Percentiles rank a stretch among this genome's conserved stretches.
Conservation (phyloP, 1,140 invertebrate species). For the Nasonia longicornis region DNA sequence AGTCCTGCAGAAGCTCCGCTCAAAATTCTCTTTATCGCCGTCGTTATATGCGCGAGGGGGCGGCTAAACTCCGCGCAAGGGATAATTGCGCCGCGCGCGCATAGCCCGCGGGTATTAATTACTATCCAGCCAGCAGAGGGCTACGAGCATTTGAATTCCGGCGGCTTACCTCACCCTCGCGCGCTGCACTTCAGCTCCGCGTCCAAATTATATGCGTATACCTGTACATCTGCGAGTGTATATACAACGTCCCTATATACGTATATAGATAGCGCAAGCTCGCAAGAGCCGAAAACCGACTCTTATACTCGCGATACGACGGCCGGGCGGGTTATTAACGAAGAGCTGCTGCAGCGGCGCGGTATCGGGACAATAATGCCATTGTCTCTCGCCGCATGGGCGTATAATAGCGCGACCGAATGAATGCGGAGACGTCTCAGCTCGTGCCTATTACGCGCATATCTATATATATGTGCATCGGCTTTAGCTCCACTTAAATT, state of each 20-base stretch:
- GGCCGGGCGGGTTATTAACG: conserved; percentile 44
- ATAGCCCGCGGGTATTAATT: conserved; percentile 35
- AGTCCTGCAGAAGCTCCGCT: background rate
- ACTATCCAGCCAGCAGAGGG: conserved; percentile 1
- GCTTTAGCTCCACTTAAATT: background rate
- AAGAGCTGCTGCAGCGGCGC: conserved; percentile 11
- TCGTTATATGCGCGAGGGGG: background rate
- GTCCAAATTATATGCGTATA: conserved; percentile 18
- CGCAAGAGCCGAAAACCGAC: background rate
- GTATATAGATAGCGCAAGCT: background rate
- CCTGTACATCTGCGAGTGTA: background rate
- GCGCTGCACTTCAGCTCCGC: background rate
- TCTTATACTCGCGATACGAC: background rate
- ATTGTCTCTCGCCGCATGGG: conserved; percentile 49
- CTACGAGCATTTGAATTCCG: conserved; percentile 26
- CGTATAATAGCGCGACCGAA: conserved; percentile 44
- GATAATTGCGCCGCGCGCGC: conserved; percentile 1
- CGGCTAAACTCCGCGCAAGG: background rate
- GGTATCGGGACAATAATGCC: conserved; percentile 50
- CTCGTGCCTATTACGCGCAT: background rate
- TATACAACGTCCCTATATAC: too few relatives aligned
- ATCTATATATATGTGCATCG: background rate
- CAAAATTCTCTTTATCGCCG: conserved; percentile 23
- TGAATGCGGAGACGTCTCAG: background rate
- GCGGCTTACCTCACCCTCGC: background rate